Conservation (phyloP, 2,113 vertebrate species). For the Ptilonorhynchus violaceus region DNA sequence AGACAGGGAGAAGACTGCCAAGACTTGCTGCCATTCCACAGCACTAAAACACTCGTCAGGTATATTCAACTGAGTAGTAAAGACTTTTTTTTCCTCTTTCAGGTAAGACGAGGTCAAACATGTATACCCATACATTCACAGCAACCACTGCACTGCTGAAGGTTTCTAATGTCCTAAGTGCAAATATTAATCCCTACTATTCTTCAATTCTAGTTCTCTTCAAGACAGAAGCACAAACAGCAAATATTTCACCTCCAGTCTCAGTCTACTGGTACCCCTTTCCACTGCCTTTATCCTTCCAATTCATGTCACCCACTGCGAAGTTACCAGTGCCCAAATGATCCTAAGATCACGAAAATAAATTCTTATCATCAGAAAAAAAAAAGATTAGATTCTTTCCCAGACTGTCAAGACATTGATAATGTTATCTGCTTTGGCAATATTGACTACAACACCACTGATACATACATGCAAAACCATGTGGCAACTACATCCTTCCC, state of each 20-base stretch:
- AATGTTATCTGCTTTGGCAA: not conserved
- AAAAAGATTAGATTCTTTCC: not conserved
- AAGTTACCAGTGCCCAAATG: rapidly evolving
- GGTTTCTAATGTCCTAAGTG: not conserved
- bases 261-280: not conserved
- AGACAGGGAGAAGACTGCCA: not conserved
- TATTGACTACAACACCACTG: not conserved
- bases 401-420: not conserved
- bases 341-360: not conserved
- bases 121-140: not conserved
- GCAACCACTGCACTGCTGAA: not conserved
- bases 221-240: not conserved
- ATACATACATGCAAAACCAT: rapidly evolving
- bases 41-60: not conserved
- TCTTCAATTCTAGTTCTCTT: not conserved
- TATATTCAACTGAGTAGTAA: not conserved
- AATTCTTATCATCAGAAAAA: not conserved
- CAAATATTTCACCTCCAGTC: not conserved
- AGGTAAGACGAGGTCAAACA: not conserved
- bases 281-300: not conserved
- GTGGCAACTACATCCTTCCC: not conserved
- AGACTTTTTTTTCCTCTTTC: not conserved
- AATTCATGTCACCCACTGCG: rapidly evolving
- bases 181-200: not conserved
- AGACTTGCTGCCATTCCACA: not conserved